These are phyloP conservation scores for Euzophera pinguis DNA, from an alignment of 2,888 invertebrate genomes.

Conservation along the genomic window DNA sequence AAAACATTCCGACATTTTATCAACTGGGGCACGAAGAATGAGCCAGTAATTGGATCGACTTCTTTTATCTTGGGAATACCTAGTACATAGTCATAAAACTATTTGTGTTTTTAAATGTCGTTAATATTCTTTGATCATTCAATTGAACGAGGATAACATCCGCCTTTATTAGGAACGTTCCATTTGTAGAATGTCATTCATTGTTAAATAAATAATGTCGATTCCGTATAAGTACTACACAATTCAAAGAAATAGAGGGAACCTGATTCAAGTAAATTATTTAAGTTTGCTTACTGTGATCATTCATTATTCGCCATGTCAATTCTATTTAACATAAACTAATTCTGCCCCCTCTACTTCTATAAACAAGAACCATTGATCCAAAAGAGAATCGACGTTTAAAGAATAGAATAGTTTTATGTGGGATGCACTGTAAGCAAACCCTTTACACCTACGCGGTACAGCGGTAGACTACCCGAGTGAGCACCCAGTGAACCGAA, in stretches of 20 bases:
- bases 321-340: no score
- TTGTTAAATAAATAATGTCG: no score
- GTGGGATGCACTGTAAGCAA: conserved; percentile 34
- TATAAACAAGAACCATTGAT: conserved; percentile 32
- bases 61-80: conserved; percentile 28
- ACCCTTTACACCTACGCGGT: conserved; percentile 49
- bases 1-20: conserved; percentile 40
- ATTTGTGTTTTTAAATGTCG: no score
- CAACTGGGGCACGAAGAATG: conserved; percentile 29
- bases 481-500: conserved; percentile 67
- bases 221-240: no score
- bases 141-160: no score
- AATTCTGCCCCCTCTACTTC: neutral
- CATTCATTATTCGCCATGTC: no score
- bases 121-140: no score
- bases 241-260: no score
- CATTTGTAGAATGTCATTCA: no score
- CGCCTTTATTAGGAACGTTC: no score
- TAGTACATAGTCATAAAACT: neutral
- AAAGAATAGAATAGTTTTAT: conserved; percentile 37
- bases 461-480: conserved; percentile 44
- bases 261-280: no score
- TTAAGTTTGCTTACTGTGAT: no score
- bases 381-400: conserved; percentile 31
- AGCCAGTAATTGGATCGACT: conserved; percentile 36